These are phyloP conservation scores for Myopa testacea DNA, from an alignment of 2,888 invertebrate species.

Conservation along the genomic window DNA sequence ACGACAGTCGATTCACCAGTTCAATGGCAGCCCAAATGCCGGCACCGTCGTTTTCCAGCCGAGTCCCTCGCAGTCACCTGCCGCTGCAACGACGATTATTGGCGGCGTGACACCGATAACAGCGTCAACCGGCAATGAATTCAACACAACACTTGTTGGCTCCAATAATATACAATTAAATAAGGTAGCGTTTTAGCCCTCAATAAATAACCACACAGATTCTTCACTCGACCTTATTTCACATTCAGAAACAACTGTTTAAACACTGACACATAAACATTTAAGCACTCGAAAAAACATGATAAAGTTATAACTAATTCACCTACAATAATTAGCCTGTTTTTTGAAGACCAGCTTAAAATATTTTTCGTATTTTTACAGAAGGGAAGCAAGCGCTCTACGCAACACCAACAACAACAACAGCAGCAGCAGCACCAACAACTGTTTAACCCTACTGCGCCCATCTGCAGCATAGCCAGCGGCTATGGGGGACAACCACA, in stretches of 20 bases:
- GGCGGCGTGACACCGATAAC: constrained; percentile 53
- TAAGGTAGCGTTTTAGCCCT: constrained; percentile 57
- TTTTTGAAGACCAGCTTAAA: background rate
- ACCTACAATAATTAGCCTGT: background rate
- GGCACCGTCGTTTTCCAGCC: constrained; percentile 69
- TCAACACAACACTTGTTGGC: constrained; percentile 69
- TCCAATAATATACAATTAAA: constrained; percentile 69
- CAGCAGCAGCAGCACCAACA: constrained; percentile 60
- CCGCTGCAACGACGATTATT: constrained; percentile 67
- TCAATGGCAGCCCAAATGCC: constrained; percentile 69
- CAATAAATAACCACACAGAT: background rate
- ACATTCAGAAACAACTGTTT: background rate
- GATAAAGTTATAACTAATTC: background rate
- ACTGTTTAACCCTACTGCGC: constrained; percentile 47
- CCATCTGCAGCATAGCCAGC: constrained; percentile 58
- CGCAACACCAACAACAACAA: constrained; percentile 49
- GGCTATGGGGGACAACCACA: constrained; percentile 67
- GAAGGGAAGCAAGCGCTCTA: constrained; percentile 64
- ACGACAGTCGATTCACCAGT: constrained; percentile 68
- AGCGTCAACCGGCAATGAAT: constrained; percentile 64
- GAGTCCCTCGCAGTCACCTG: constrained; percentile 69
- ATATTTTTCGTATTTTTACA: constrained; percentile 47
- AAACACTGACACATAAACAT: background rate
- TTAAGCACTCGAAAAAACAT: background rate
- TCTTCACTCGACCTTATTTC: background rate